phyloP scores from a whole-genome alignment of 92 coral and sea anemone species.

The Epizoanthus ramosus region DNA sequence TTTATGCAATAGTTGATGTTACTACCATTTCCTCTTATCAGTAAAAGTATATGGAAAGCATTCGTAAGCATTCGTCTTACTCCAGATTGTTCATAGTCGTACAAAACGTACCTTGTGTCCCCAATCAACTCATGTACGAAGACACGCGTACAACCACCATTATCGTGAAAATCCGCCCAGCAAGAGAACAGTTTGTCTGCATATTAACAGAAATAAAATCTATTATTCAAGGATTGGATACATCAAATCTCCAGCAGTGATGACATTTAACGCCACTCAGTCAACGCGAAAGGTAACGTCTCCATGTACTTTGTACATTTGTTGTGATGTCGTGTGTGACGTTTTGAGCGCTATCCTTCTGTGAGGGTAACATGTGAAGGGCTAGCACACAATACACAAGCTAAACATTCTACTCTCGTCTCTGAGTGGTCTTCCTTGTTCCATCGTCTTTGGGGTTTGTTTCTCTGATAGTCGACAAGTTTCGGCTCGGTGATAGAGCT shows the following conservation, averaged over 20 bases:
- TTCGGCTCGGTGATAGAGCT: too few species aligned
- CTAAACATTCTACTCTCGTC: too few species aligned
- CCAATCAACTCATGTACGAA: background rate
- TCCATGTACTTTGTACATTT: background rate
- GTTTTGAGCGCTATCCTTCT: background rate
- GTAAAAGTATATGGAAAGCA: too few species aligned
- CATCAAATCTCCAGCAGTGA: conserved; percentile 63
- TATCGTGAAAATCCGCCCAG: background rate
- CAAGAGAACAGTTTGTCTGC: background rate
- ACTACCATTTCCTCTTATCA: too few species aligned
- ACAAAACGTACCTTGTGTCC: too few species aligned
- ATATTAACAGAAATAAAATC: background rate
- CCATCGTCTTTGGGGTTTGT: too few species aligned
- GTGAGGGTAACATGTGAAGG: background rate
- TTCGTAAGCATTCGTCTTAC: too few species aligned
- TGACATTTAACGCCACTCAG: conserved; percentile 68
- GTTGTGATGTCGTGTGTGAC: too few species aligned
- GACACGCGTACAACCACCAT: background rate
- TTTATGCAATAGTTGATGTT: too few species aligned
- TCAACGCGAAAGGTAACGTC: conserved; percentile 70
- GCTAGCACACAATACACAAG: background rate
- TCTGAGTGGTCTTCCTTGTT: too few species aligned
- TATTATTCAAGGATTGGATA: conserved; percentile 67
- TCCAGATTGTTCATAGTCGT: too few species aligned
- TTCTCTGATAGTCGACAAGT: too few species aligned